phyloP scores from a whole-genome alignment of 2,113 vertebrate genomes.

The Willisornis vidua region DNA sequence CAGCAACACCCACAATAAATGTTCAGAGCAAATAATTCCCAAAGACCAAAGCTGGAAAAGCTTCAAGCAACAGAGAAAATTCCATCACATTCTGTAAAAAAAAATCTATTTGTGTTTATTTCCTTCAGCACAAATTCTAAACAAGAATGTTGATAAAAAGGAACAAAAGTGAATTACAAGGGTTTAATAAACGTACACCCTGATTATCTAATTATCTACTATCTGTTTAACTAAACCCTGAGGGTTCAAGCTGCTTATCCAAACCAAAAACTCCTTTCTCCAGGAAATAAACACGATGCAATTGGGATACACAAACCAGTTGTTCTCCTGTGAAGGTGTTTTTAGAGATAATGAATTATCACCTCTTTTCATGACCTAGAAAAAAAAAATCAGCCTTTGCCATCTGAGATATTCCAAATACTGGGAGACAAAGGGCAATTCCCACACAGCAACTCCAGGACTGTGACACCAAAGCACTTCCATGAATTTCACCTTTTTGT shows the following conservation, averaged over 20 bases:
- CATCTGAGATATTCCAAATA: not conserved
- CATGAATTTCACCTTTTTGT: not conserved
- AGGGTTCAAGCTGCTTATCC: not conserved
- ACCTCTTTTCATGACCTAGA: not conserved
- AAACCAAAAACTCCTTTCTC: not conserved
- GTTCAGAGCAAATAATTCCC: not conserved
- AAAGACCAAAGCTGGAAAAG: conserved; percentile 14
- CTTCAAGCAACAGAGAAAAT: not conserved
- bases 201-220: not conserved
- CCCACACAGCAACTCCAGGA: not conserved
- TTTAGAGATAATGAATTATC: not conserved
- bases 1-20: not conserved
- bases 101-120: not conserved
- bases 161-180: not conserved
- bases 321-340: not conserved
- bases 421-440: not conserved
- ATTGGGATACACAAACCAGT: not conserved
- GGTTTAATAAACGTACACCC: not conserved
- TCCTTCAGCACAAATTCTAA: not conserved
- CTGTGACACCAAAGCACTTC: not conserved
- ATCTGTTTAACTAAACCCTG: not conserved
- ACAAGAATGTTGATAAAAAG: not conserved
- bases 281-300: not conserved
- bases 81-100: not conserved
- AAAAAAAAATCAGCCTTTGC: not conserved